Evolutionary conservation across 2,888 invertebrate species (phyloP), one percentile per base, ranked within the genome.

Genomic region (Spisula subtruncata): DNA sequence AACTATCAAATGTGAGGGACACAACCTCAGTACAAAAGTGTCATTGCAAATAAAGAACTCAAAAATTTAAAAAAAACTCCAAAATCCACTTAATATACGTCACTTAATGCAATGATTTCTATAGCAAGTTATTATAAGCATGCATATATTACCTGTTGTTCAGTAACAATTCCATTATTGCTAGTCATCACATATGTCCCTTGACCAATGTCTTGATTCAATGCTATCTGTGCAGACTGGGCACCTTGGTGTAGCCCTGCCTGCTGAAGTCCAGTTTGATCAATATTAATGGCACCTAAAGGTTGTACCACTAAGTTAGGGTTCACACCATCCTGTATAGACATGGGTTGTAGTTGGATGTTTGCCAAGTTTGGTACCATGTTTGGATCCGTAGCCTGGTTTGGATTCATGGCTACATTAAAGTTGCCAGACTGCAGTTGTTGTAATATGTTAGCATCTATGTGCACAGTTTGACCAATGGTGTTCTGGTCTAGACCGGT

Each of bases 401-500:
- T 95, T 6, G 96, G 96, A 90, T 96, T 96, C 75, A 97, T 94
- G 75, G 96, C 96, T 54, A 97, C 95, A 90, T 96, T 96, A 29
- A 96, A 91, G 93, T 96, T 96, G 35, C 96, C 96, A 79, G 96
- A 96, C 90, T 97, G 97, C 85, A 97, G 93, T 93, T 97, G 97
- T 92, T 97, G 97, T 48, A 97, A 93, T 14, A 97, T 93, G 66
- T 96, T 95, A 14, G 97, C 97, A 89, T 97, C 97, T 12, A 97
- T 97, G 90, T 97, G 97, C 6, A 97, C 92, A 2, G 97, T 95
- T 93, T 97, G 97, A 20, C 95, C 93, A 46, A 96, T 90, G 83
- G 96, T 84, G 79, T 91, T 94, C 32, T 97, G 95, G 91, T 97
- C 97, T 0, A 97, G 93, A 0, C 97, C 96, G 0, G 96, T 93